Evolutionary conservation across 53 echinoderm and acorn worm species (phyloP).

Genomic region (Luidia sarsii): DNA sequence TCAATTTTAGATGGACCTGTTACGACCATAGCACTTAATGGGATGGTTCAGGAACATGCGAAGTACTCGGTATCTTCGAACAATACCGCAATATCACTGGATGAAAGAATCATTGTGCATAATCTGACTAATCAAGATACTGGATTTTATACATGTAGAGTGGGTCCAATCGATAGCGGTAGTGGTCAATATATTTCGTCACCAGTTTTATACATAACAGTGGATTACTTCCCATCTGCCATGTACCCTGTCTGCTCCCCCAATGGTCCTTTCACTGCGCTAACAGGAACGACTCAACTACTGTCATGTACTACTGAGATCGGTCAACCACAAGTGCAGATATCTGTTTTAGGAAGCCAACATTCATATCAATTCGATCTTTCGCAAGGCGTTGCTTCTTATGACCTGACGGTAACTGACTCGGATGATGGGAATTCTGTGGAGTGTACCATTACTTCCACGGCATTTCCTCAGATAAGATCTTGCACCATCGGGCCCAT

Average conservation of each 20-base stretch:
- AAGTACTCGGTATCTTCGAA: too few relatives aligned
- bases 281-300: constrained; percentile 3
- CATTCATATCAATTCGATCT: neutral
- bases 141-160: neutral
- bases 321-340: neutral
- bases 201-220: too few relatives aligned
- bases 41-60: neutral
- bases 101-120: neutral
- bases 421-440: neutral
- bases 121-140: neutral
- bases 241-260: constrained; percentile 28
- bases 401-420: neutral
- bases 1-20: neutral
- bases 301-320: constrained; percentile 19
- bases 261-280: constrained; percentile 19
- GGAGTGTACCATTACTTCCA: constrained; percentile 1
- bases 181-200: too few relatives aligned
- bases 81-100: neutral
- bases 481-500: constrained; percentile 35
- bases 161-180: neutral
- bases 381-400: too few relatives aligned
- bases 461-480: neutral
- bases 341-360: neutral
- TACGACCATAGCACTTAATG: neutral
- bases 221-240: constrained; percentile 18